Percentiles rank a stretch among this genome's conserved stretches.
Evolutionary conservation across 2,113 vertebrate genomes (phyloP).

Genomic region (Caretta caretta): DNA sequence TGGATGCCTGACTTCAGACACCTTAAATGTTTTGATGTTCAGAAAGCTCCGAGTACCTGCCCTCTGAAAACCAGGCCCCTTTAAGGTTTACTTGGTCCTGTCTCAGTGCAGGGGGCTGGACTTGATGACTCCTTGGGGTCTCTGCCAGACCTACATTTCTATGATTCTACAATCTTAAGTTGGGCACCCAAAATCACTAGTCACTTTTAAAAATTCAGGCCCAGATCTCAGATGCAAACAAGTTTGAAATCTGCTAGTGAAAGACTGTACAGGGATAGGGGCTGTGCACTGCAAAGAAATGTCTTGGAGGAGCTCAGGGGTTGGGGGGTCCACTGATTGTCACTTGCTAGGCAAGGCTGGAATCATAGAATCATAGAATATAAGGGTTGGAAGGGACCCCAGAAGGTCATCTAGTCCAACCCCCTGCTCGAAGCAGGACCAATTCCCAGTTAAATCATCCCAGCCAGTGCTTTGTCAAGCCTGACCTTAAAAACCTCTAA

Average conservation of each 20-base stretch:
- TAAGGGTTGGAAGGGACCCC: no score
- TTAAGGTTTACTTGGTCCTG: background rate
- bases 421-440: no score
- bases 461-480: no score
- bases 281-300: background rate
- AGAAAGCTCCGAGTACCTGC: background rate
- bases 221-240: background rate
- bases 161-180: background rate
- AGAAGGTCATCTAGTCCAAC: no score
- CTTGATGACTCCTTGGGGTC: background rate
- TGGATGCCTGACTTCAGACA: background rate
- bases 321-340: background rate
- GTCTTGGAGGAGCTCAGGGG: background rate
- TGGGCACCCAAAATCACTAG: background rate
- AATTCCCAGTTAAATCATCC: no score
- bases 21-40: background rate
- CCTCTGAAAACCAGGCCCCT: background rate
- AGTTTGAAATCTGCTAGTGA: background rate
- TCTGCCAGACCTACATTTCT: background rate
- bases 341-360: background rate
- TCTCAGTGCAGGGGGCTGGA: background rate
- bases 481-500: no score
- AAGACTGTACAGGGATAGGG: background rate
- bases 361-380: no score
- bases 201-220: background rate